Evolutionary conservation across 2,797 vertebrate species (phyloP).

Genomic region (Bradypodion ventrale): DNA sequence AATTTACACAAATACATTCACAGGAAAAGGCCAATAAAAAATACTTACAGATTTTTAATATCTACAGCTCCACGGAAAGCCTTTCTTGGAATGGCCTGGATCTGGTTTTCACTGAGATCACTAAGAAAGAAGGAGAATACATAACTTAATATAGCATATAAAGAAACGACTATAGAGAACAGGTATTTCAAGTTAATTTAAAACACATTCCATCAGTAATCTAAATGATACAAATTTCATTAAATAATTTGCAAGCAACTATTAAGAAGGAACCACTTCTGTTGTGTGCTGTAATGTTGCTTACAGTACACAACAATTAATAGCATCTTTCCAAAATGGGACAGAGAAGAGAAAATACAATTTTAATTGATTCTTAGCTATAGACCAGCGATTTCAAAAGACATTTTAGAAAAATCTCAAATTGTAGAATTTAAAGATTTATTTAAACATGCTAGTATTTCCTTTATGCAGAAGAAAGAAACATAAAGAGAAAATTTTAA

Average conservation of each 20-base stretch:
- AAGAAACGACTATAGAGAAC: conserved; percentile 10
- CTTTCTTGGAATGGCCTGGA: conserved; percentile 96
- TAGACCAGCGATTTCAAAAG: not conserved
- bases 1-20: not conserved
- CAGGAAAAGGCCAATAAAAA: not conserved
- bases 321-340: not conserved
- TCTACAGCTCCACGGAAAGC: conserved; percentile 96
- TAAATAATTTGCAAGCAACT: conserved; percentile 38
- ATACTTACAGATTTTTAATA: conserved; percentile 97
- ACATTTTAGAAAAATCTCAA: not conserved
- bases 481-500: not conserved
- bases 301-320: conserved; percentile 11
- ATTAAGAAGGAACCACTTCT: conserved; percentile 26
- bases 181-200: not conserved
- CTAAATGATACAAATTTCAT: conserved; percentile 10
- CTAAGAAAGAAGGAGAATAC: conserved; percentile 68
- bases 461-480: not conserved
- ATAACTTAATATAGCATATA: not conserved
- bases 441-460: not conserved
- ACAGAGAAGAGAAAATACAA: conserved; percentile 3
- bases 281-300: not conserved
- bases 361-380: not conserved
- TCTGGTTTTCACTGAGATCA: conserved; percentile 98
- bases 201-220: conserved; percentile 9
- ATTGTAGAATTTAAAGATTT: not conserved